Evolutionary conservation across 2,797 vertebrate species (phyloP), one percentile per base, ranked within the genome.

Genomic region (Harpagifer antarcticus): DNA sequence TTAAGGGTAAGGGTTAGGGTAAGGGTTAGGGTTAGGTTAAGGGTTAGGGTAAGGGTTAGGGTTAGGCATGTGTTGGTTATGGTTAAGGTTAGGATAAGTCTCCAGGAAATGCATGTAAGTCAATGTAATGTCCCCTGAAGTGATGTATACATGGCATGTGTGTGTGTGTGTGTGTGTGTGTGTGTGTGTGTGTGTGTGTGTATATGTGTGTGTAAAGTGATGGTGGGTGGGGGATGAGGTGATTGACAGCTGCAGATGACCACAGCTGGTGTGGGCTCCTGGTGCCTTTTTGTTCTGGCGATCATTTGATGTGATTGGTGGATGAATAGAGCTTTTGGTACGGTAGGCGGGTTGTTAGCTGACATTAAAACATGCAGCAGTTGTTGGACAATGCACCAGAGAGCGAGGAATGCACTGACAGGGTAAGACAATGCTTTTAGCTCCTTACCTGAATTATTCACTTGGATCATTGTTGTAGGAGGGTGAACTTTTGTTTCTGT

Each of bases 241-340:
- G 89, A 96, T 78, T 92, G 94, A 93, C 91, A 87, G 83, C 69
- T 89, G 83, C 93, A 94, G 85, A 91, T 92, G 91, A 90, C 68
- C 89, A 90, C 93, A 94, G 92, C 85, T 95, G 93, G 78, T 81
- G 78, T 79, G 58, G 70, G 54, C 59, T 12, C 49, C 56, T 16
- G 13, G 57, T 62, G 33, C 47, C 72, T 64, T 68, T 83, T 81
- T 68, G 69, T 67, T 78, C 20, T 14, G 58, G 64, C 13, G 57
- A 74, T 83, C 64, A 59, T 80, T 83, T 63, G 76, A 72, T 90
- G 67, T 83, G 91, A 95, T 95, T 95, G 94, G 95, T 88, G 69
- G 89, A 71, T 73, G 74, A 82, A 85, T 68, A 62, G 73, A 59
- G 72, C 75, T 90, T 89, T 76, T 88, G 91, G 82, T 72, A 82